Evolutionary conservation across 1,140 invertebrate species (phyloP).

Genomic region (Ctenoplectra terminalis): DNA sequence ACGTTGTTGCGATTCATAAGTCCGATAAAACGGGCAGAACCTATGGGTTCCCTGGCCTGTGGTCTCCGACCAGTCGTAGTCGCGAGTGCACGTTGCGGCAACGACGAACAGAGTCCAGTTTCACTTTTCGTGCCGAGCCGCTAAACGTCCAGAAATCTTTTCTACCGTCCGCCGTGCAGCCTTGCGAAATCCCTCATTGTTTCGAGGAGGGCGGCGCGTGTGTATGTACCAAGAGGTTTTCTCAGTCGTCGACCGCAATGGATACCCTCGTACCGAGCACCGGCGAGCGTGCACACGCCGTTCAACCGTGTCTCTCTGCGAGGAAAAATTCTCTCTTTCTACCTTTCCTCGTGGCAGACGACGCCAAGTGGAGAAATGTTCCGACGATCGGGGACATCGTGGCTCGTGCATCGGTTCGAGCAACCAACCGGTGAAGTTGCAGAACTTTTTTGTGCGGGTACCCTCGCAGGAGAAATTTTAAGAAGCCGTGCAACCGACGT

Average conservation of each 20-base stretch:
- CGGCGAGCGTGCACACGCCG: neutral
- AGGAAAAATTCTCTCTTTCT: slow-evolving; percentile 41
- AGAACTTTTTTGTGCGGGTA: no score
- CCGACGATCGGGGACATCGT: neutral
- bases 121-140: slow-evolving; percentile 71
- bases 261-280: no score
- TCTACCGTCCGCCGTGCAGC: slow-evolving; percentile 4
- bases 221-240: slow-evolving; percentile 55
- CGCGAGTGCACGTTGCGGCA: slow-evolving; percentile 31
- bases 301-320: neutral
- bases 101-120: slow-evolving; percentile 57
- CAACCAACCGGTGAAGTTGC: neutral
- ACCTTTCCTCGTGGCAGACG: neutral
- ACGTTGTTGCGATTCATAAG: slow-evolving; percentile 22
- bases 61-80: no score
- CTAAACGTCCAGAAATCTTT: slow-evolving; percentile 68
- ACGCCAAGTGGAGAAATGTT: neutral
- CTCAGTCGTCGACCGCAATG: slow-evolving; percentile 14
- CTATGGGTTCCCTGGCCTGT: neutral
- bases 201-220: slow-evolving; percentile 15
- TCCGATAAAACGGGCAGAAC: slow-evolving; percentile 10
- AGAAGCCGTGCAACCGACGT: neutral
- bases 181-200: slow-evolving; percentile 72
- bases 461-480: neutral
- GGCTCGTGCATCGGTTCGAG: neutral